A percentile compares a stretch with the other conserved stretches of the same genome.
Evolutionary conservation across 1,140 invertebrate genomes (phyloP).

Genomic region (Drosophila virilis): DNA sequence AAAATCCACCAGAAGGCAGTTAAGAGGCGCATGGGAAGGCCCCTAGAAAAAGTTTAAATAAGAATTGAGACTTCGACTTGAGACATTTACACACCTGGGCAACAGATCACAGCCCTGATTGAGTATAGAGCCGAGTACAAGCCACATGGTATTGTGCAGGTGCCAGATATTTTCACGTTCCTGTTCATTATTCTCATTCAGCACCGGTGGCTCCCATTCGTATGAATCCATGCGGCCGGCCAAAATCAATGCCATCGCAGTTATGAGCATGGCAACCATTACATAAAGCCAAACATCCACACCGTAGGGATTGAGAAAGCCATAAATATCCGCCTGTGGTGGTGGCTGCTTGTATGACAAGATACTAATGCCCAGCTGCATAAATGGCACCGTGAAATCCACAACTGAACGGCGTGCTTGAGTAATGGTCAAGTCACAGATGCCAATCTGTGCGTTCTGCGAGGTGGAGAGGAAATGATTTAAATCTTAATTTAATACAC

Average conservation of each 20-base stretch:
- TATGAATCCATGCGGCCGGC: constrained; percentile 89
- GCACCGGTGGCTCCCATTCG: constrained; percentile 94
- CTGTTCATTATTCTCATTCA: constrained; percentile 88
- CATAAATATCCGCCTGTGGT: constrained; percentile 94
- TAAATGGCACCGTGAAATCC: constrained; percentile 96
- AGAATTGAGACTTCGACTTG: neutral
- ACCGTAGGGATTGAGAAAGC: constrained; percentile 94
- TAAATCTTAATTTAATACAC: neutral
- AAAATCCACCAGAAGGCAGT: constrained; percentile 98
- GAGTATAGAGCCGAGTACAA: constrained; percentile 91
- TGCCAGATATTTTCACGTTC: constrained; percentile 92
- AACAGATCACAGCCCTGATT: constrained; percentile 91
- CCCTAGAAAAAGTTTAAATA: constrained; percentile 84
- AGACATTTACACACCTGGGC: constrained; percentile 87
- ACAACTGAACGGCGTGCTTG: constrained; percentile 92
- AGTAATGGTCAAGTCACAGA: constrained; percentile 96
- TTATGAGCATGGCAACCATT: constrained; percentile 95
- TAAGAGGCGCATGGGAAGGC: constrained; percentile 91
- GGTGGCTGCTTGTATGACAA: constrained; percentile 94
- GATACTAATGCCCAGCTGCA: constrained; percentile 94
- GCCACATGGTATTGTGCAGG: constrained; percentile 90
- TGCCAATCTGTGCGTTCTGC: constrained; percentile 94
- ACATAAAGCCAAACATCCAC: constrained; percentile 98
- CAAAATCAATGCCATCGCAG: constrained; percentile 95
- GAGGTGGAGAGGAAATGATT: constrained; percentile 14